Percentiles rank a stretch among this genome's conserved stretches.
Conservation (phyloP, 2,113 vertebrate genomes). For the Sterrhoptilus dennistouni region DNA sequence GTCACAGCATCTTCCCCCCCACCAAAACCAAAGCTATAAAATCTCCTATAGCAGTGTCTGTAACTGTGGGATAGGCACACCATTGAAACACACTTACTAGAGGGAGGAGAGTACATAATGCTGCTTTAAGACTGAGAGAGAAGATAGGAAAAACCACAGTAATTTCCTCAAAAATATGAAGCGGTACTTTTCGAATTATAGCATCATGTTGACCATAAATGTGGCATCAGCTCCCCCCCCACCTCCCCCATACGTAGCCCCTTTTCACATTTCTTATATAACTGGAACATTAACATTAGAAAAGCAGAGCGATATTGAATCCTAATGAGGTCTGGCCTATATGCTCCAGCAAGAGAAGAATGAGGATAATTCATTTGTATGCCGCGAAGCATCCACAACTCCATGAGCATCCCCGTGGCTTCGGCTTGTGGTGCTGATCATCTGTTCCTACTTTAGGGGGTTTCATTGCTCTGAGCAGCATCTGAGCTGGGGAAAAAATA, state of each 20-base stretch:
- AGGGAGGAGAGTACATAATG: not conserved
- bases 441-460: slow-evolving; percentile 85
- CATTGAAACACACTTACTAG: slow-evolving; percentile 27
- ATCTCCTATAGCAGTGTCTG: not conserved
- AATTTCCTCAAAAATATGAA: slow-evolving; percentile 60
- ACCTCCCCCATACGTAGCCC: not conserved
- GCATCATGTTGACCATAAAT: slow-evolving; percentile 51
- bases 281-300: slow-evolving; percentile 81
- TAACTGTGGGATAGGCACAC: slow-evolving; percentile 22
- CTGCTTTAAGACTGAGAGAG: slow-evolving; percentile 49
- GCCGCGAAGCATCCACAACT: slow-evolving; percentile 77
- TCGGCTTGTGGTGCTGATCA: slow-evolving; percentile 85
- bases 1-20: not conserved
- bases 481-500: slow-evolving; percentile 70
- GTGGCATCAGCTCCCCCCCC: not conserved
- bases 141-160: slow-evolving; percentile 28
- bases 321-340: slow-evolving; percentile 81
- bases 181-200: slow-evolving; percentile 61
- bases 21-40: not conserved
- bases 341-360: slow-evolving; percentile 71
- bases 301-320: slow-evolving; percentile 79
- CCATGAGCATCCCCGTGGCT: slow-evolving; percentile 81
- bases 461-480: slow-evolving; percentile 71
- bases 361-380: slow-evolving; percentile 89
- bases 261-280: slow-evolving; percentile 71